A percentile compares a stretch with the other conserved stretches of the same genome.
Conservation (phyloP, 2,113 vertebrate species). For the Pteruthius melanotis region DNA sequence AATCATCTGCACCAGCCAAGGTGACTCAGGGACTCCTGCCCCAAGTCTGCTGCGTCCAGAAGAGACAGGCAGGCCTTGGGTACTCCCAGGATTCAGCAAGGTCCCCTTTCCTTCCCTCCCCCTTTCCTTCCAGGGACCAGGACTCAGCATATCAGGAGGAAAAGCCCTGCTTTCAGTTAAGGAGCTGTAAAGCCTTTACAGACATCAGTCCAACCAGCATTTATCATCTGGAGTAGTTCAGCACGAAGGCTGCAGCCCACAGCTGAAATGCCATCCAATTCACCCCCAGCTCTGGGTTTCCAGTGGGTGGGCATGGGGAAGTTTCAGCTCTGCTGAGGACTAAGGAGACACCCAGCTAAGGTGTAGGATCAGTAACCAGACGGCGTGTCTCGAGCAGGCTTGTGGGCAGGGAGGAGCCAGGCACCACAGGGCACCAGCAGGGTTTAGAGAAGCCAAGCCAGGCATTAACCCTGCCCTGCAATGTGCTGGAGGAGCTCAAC, state of each 20-base stretch:
- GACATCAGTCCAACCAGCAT: neutral
- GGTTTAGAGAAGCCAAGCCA: constrained; percentile 4
- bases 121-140: neutral
- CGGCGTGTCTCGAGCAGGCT: neutral
- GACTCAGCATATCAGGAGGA: neutral
- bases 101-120: neutral
- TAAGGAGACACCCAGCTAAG: neutral
- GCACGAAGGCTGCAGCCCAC: neutral
- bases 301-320: neutral
- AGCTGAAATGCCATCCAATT: neutral
- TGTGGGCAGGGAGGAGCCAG: neutral
- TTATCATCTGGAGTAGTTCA: neutral
- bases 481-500: neutral
- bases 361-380: neutral
- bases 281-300: neutral
- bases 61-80: neutral
- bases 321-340: neutral
- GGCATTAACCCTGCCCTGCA: neutral
- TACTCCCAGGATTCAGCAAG: rapidly evolving
- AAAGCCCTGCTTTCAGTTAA: neutral
- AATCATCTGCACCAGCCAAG: neutral
- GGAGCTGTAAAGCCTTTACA: neutral
- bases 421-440: neutral
- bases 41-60: neutral
- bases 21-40: neutral